Conservation (phyloP, 2,113 vertebrate species). For the Larimichthys crocea region DNA sequence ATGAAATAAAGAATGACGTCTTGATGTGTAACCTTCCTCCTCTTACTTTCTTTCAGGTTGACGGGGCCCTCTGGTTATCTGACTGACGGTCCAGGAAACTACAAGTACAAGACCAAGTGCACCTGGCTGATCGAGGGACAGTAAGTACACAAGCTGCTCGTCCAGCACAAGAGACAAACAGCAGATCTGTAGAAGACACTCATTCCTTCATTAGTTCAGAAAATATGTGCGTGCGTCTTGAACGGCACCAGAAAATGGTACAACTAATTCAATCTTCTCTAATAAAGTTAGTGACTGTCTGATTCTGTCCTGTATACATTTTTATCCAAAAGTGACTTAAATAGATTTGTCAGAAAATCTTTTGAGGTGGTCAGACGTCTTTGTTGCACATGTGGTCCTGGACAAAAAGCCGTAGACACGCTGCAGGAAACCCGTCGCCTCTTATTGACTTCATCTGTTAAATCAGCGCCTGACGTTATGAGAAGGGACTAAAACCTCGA, state of each 20-base stretch:
- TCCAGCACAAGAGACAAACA: neutral
- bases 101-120: conserved; percentile 99
- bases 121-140: conserved; percentile 98
- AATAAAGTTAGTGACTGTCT: neutral
- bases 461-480: neutral
- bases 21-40: neutral
- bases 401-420: neutral
- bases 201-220: neutral
- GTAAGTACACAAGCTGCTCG: conserved; percentile 81
- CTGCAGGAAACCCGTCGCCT: neutral
- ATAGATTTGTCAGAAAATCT: neutral
- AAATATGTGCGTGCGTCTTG: neutral
- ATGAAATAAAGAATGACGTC: too few relatives aligned
- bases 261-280: neutral
- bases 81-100: conserved; percentile 96
- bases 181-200: too few relatives aligned
- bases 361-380: neutral
- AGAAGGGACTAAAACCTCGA: neutral
- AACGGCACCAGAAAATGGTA: neutral
- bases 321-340: neutral
- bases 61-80: conserved; percentile 92
- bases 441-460: neutral
- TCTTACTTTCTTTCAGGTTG: conserved; percentile 83
- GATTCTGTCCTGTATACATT: too few relatives aligned
- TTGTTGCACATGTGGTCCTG: neutral